phyloP scores from a whole-genome alignment of 2,113 vertebrate genomes.

The Tricholaema leucomelas region DNA sequence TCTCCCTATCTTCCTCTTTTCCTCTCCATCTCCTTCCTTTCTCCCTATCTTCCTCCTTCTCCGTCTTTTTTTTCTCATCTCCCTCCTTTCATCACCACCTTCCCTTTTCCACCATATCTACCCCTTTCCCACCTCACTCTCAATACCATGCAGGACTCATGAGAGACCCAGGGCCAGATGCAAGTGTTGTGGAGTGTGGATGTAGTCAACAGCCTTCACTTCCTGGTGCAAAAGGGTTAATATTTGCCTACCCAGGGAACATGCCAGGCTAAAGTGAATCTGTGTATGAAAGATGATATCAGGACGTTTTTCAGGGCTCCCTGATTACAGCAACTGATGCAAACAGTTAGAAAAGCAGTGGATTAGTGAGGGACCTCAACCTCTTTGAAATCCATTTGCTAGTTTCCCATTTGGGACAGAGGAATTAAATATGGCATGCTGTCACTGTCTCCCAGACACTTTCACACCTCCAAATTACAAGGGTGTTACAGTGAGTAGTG shows the following conservation, averaged over 20 bases:
- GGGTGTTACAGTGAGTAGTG: background rate
- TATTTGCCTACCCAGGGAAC: background rate
- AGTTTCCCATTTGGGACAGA: background rate
- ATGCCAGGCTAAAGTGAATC: background rate
- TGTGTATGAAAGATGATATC: background rate
- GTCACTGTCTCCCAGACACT: background rate
- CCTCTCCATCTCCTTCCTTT: too few species aligned
- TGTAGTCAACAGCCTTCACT: background rate
- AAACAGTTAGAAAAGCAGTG: background rate
- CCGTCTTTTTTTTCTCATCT: too few species aligned
- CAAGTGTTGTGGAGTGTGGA: background rate
- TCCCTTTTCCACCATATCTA: too few species aligned
- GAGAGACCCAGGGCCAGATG: background rate
- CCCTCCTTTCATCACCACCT: too few species aligned
- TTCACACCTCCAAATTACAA: background rate
- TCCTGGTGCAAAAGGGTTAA: background rate
- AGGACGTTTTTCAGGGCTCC: background rate
- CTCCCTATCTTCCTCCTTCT: too few species aligned
- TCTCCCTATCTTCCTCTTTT: too few species aligned
- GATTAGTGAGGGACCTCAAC: background rate
- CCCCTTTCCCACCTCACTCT: too few species aligned
- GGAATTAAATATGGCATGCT: background rate
- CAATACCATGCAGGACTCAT: background rate
- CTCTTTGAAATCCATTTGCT: background rate
- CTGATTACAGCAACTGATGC: background rate